Base-by-base conservation (phyloP, 2,888 invertebrate species). In the Xestia rhomboidea region DNA sequence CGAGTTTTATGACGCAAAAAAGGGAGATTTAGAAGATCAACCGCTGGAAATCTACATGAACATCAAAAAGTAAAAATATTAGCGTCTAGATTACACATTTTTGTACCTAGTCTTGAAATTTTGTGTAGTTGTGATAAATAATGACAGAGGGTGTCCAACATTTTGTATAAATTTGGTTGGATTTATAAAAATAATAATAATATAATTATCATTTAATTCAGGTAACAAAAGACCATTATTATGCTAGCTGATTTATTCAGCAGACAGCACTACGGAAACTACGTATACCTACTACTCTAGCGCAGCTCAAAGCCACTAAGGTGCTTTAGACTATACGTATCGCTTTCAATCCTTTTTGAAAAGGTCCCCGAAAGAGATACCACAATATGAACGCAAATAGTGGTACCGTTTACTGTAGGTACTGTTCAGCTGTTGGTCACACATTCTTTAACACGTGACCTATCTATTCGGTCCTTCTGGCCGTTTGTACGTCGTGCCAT, bases 401-500 rank as follows among this genome's bases (percentile, higher is more conserved):
- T 13, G 57, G 27, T 15, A 27, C 57, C 6, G 13, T 27, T 27
- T 27, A 27, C 2, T n/a, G n/a, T 13, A 24, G 51, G 11, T 5
- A 54, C n/a, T 51, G n/a, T 11, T 34, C 41, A 11, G 13, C 27
- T 13, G n/a, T n/a, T 27, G 7, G 27, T 57, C 27, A 15, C 15
- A 57, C 57, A 57, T 57, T 57, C 15, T 7, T 15, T 57, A 34
- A 54, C 30, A 21, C 44, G 18, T 38, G 24, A 18, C 8, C 30
- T 24, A 21, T n/a, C 15, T 18, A 6, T 0, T 4, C 18, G 15
- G 27, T 69, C 30, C 51, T 82, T 74, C 72, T 78, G 82, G 21
- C 10, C 2, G 3, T 13, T 34, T 54, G 8, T 24, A 18, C 46
- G 0, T 30, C 0, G 13, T 72, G n/a, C 62, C 30, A 24, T 51